Conservation (phyloP, 2,113 vertebrate species). For the Trichomycterus rosablanca region DNA sequence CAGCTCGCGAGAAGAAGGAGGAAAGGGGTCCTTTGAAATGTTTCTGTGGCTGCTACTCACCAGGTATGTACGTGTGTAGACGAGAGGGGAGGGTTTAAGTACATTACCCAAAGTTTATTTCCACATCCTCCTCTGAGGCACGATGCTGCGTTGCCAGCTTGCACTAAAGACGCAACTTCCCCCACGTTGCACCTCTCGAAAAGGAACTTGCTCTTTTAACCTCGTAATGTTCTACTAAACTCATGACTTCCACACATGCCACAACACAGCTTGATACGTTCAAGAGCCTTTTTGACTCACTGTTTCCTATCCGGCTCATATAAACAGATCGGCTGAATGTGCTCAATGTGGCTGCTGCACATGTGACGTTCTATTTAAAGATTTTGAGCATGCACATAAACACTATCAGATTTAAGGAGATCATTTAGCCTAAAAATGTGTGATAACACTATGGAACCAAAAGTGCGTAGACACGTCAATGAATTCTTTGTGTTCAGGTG, state of each 20-base stretch:
- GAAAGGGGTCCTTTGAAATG: slow-evolving; percentile 56
- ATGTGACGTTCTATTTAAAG: slow-evolving; percentile 32
- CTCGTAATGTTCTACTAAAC: slow-evolving; percentile 34
- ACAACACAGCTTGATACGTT: slow-evolving; percentile 36
- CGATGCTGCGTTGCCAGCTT: slow-evolving; percentile 28
- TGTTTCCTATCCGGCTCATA: slow-evolving; percentile 40
- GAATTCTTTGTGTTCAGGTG: too few species aligned
- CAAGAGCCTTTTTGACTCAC: slow-evolving; percentile 33
- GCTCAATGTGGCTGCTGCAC: slow-evolving; percentile 20
- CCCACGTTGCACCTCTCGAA: slow-evolving; percentile 47
- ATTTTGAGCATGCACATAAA: slow-evolving; percentile 19
- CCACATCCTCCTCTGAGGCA: slow-evolving; percentile 34
- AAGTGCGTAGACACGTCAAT: too few species aligned
- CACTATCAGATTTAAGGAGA: too few species aligned
- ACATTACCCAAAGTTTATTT: slow-evolving; percentile 24
- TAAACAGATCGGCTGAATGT: slow-evolving; percentile 30
- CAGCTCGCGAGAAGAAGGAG: slow-evolving; percentile 33
- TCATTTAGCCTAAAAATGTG: too few species aligned
- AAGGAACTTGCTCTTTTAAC: slow-evolving; percentile 44
- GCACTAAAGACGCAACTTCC: slow-evolving; percentile 35
- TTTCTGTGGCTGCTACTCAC: slow-evolving; percentile 60
- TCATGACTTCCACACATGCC: slow-evolving; percentile 33
- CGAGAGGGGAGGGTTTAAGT: too few species aligned
- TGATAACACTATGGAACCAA: too few species aligned
- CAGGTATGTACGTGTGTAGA: slow-evolving; percentile 44